Percentiles rank a stretch among this genome's conserved stretches.
Conservation (phyloP, 2,113 vertebrate species). For the Catharus minimus region DNA sequence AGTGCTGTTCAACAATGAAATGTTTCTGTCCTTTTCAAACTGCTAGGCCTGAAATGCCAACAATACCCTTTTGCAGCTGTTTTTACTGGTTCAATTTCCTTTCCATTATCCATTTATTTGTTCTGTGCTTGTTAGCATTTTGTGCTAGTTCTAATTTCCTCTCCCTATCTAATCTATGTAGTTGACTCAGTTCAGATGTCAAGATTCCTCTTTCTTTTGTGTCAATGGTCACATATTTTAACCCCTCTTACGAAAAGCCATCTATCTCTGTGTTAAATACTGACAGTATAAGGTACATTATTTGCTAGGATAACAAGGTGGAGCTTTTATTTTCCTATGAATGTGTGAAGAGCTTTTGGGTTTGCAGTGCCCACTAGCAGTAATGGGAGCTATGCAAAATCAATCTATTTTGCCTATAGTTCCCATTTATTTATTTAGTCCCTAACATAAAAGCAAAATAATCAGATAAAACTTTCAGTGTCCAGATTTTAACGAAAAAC, state of each 20-base stretch:
- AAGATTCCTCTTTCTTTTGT: neutral
- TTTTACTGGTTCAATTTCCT: slow-evolving; percentile 70
- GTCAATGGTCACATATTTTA: slow-evolving; percentile 15
- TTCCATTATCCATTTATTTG: slow-evolving; percentile 70
- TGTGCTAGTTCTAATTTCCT: slow-evolving; percentile 67
- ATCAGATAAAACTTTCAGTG: neutral
- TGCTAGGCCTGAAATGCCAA: slow-evolving; percentile 66
- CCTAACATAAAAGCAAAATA: neutral
- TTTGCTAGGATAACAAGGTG: neutral
- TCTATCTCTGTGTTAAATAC: neutral
- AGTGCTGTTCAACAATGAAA: slow-evolving; percentile 58
- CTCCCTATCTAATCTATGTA: slow-evolving; percentile 49
- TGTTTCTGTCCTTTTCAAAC: slow-evolving; percentile 67
- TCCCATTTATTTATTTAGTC: neutral
- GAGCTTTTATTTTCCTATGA: neutral
- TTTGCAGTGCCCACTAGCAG: neutral
- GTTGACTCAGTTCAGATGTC: slow-evolving; percentile 37
- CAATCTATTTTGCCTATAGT: neutral
- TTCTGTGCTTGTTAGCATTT: slow-evolving; percentile 68
- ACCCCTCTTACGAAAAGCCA: neutral
- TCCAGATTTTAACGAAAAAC: neutral
- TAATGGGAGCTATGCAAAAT: neutral
- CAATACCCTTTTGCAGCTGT: slow-evolving; percentile 58
- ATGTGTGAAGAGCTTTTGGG: neutral
- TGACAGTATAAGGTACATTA: neutral